Percentiles rank a stretch among this genome's conserved stretches.
These are phyloP conservation scores for Corythoichthys haematopterus DNA, from an alignment of 2,113 vertebrate genomes.

Conservation along the genomic window DNA sequence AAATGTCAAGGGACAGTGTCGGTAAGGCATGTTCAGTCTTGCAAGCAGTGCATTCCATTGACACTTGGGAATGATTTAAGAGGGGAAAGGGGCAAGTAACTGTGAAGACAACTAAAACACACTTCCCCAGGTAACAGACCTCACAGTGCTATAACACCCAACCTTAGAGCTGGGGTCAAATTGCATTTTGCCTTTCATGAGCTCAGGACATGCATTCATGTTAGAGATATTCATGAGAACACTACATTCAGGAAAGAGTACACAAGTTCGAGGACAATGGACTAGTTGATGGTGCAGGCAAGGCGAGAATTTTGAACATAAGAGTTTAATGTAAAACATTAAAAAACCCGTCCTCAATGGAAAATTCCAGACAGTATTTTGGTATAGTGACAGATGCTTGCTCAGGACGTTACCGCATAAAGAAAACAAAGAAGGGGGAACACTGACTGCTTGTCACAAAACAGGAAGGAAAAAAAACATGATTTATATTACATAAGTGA, in stretches of 20 bases:
- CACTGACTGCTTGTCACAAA: conserved; percentile 30
- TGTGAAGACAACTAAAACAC: conserved; percentile 20
- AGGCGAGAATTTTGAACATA: conserved; percentile 27
- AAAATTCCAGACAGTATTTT: conserved; percentile 38
- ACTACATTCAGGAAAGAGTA: conserved; percentile 8
- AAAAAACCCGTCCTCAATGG: conserved; percentile 26
- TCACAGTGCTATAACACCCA: conserved; percentile 40
- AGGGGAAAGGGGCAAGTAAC: conserved; percentile 8
- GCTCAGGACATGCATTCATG: conserved; percentile 17
- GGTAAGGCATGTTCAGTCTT: conserved; percentile 60
- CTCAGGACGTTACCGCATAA: conserved; percentile 39
- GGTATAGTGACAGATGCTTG: conserved; percentile 36
- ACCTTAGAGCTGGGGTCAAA: conserved; percentile 18
- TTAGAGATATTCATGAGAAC: conserved; percentile 12
- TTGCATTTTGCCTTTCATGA: conserved; percentile 24
- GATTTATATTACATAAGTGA: conserved; percentile 20
- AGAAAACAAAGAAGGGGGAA: conserved; percentile 38
- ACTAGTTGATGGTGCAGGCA: conserved; percentile 3
- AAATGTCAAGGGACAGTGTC: conserved; percentile 47
- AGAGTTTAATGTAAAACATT: conserved; percentile 6
- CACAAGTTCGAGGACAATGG: conserved; percentile 5
- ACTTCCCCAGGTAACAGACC: conserved; percentile 29
- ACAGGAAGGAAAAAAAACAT: conserved; percentile 26
- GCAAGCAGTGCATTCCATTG: conserved; percentile 66
- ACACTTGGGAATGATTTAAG: conserved; percentile 31